Base-by-base conservation (phyloP, 2,888 invertebrate species). In the Drosophila borealis region DNA sequence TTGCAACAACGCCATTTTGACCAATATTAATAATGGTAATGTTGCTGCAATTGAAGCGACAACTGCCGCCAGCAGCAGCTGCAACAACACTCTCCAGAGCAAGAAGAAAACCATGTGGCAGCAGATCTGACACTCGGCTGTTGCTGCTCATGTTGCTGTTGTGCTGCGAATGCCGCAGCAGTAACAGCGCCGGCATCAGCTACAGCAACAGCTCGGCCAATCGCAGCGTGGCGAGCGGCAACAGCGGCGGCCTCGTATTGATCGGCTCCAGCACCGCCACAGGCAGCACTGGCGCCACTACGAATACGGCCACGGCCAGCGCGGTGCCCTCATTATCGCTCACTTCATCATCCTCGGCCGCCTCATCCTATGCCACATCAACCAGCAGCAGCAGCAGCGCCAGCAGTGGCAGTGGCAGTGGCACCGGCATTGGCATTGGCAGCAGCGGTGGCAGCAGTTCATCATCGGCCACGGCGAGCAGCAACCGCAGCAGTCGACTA, bases 11-110 rank as follows among this genome's bases (percentile, higher is more conserved):
- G 78, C 77, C 77, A 83, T 78, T 85, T 84, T 77, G 80, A 85
- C 89, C 81, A 81, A 85, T 80, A 89, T 91, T 77, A 77, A 81
- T 91, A 90, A 92, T 92, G 91, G 91, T 91, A 87, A 92, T 92
- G 92, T 90, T 91, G 89, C 90, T 91, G 90, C 89, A 88, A 74
- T 85, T 86, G 75, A 83, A 90, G 85, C 89, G 91, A 83, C 88
- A 78, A 85, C 84, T 75, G 81, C 80, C 80, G 73, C 73, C 76
- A 74, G 66, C 78, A 72, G 55, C 74, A 66, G 54, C 68, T 59
- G 45, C 71, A 72, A n/a, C 45, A 56, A 51, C 63, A 77, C 49
- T 69, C 39, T 59, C 69, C 34, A 66, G 71, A 57, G 73, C 80
- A 11, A 65, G 77, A 51, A 79, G 79, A 79, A 79, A 79, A 78